Conservation (phyloP, 1,140 invertebrate species). For the Phenacoccus solenopsis region DNA sequence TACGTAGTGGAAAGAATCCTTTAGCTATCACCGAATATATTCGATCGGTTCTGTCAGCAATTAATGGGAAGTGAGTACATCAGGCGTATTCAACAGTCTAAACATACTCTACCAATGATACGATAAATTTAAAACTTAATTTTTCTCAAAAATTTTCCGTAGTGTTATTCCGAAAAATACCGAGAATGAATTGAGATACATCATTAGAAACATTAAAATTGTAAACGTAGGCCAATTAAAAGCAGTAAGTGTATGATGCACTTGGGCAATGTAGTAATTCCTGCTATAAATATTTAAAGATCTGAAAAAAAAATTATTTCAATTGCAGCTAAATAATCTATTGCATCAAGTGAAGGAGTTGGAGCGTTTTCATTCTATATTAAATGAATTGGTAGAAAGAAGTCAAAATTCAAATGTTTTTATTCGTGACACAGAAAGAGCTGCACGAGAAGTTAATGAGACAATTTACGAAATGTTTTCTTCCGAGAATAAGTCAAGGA, state of each 20-base stretch:
- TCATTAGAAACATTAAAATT: background rate
- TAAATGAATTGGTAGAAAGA: background rate
- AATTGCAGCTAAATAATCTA: background rate
- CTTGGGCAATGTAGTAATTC: too few species aligned
- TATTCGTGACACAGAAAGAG: background rate
- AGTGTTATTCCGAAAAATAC: background rate
- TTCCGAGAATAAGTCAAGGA: background rate
- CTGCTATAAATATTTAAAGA: too few species aligned
- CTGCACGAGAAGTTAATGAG: background rate
- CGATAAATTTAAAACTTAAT: too few species aligned
- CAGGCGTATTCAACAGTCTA: too few species aligned
- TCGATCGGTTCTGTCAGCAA: background rate
- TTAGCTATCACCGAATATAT: background rate
- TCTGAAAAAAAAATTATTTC: background rate
- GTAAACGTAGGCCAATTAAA: background rate
- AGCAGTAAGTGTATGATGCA: background rate
- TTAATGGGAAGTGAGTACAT: background rate
- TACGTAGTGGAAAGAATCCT: background rate
- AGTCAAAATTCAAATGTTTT: background rate
- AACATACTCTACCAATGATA: too few species aligned
- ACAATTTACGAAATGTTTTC: background rate
- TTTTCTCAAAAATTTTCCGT: too few species aligned
- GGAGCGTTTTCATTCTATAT: background rate
- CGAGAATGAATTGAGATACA: background rate
- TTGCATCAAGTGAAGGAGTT: background rate